phyloP scores from a whole-genome alignment of 2,113 vertebrate species.

The Scatophagus argus region DNA sequence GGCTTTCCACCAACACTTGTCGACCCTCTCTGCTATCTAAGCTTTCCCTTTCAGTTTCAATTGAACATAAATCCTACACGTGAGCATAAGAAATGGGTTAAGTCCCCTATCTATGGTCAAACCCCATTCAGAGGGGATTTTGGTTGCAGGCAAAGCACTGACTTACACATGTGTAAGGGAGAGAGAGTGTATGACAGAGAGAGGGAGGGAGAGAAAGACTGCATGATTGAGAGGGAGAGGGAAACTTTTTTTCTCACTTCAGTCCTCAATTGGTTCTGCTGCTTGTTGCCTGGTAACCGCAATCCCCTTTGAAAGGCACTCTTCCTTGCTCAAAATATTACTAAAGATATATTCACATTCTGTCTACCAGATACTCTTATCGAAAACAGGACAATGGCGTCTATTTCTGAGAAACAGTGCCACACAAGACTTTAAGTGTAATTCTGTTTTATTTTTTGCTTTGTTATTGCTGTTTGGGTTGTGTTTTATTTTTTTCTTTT shows the following conservation, averaged over 20 bases:
- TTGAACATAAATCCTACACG: slow-evolving; percentile 59
- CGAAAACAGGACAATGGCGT: slow-evolving; percentile 68
- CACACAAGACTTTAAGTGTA: slow-evolving; percentile 36
- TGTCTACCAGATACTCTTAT: slow-evolving; percentile 72
- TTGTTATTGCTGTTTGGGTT: too few species aligned
- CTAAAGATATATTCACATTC: slow-evolving; percentile 80
- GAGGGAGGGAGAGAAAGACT: slow-evolving; percentile 38
- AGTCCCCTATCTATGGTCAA: slow-evolving; percentile 60
- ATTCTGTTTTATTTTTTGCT: slow-evolving; percentile 1
- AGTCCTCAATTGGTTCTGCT: slow-evolving; percentile 80
- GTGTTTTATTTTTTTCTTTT: slow-evolving; percentile 6
- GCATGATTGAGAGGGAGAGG: slow-evolving; percentile 30
- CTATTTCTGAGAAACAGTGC: slow-evolving; percentile 66
- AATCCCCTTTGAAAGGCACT: slow-evolving; percentile 80
- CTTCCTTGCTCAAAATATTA: slow-evolving; percentile 81
- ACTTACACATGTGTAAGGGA: slow-evolving; percentile 60
- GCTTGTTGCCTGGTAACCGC: slow-evolving; percentile 86
- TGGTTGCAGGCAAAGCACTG: slow-evolving; percentile 56
- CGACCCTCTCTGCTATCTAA: slow-evolving; percentile 39
- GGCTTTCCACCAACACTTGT: slow-evolving; percentile 53
- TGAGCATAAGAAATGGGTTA: slow-evolving; percentile 62
- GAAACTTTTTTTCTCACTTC: slow-evolving; percentile 67
- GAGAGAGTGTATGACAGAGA: slow-evolving; percentile 18
- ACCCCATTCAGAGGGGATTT: slow-evolving; percentile 68
- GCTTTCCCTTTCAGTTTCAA: slow-evolving; percentile 55